Percentiles rank a stretch among this genome's conserved stretches.
These are phyloP conservation scores for Piezodorus guildinii DNA, from an alignment of 1,140 invertebrate genomes.

Conservation along the genomic window DNA sequence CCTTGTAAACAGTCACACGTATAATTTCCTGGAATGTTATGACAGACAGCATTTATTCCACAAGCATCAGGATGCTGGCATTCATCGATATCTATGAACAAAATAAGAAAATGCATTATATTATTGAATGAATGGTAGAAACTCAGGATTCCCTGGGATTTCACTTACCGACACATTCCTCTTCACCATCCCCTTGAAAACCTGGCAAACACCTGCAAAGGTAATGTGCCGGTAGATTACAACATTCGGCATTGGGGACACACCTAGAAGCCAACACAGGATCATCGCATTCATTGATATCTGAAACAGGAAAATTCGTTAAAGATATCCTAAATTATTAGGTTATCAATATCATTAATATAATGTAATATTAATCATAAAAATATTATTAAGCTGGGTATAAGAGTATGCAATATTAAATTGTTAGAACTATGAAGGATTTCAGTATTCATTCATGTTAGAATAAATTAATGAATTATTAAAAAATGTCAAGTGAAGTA, in stretches of 20 bases:
- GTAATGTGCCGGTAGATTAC: constrained; percentile 86
- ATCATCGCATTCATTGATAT: constrained; percentile 88
- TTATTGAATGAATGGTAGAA: no score
- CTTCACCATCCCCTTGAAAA: constrained; percentile 78
- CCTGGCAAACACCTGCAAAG: constrained; percentile 87
- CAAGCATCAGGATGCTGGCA: constrained; percentile 65
- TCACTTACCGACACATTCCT: constrained; percentile 55
- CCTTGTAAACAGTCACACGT: constrained; percentile 73
- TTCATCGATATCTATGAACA: constrained; percentile 67
- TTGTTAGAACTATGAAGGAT: no score
- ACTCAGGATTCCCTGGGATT: no score
- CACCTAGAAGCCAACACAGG: constrained; percentile 67
- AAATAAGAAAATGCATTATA: not conserved
- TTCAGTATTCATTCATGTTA: no score
- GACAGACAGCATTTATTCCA: constrained; percentile 65
- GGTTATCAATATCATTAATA: no score
- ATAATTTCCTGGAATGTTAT: constrained; percentile 77
- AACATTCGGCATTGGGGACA: constrained; percentile 85
- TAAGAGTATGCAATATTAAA: no score
- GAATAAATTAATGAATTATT: no score
- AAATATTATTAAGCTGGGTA: no score
- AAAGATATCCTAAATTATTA: not conserved
- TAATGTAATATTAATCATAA: no score
- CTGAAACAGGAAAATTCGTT: constrained; percentile 39
- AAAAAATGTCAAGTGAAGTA: no score